A percentile compares a stretch with the other conserved stretches of the same genome.
Evolutionary conservation across 2,797 vertebrate species (phyloP).

Genomic region (Syncerus caffer): DNA sequence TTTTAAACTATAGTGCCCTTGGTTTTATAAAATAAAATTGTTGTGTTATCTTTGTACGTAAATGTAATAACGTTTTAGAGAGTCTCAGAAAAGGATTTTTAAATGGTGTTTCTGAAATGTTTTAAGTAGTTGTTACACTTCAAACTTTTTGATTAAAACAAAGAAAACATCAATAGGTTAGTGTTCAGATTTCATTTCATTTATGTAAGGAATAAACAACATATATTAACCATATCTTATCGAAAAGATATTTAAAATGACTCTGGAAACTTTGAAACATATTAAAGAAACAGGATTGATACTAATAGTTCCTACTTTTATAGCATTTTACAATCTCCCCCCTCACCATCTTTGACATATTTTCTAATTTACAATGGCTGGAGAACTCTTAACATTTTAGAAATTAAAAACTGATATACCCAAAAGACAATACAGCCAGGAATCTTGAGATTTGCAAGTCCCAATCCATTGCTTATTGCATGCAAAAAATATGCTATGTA

Average conservation of each 20-base stretch:
- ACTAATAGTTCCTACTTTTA: background rate
- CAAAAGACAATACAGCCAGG: background rate
- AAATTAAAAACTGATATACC: background rate
- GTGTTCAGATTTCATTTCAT: background rate
- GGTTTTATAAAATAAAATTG: background rate
- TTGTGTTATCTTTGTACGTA: background rate
- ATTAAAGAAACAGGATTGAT: background rate
- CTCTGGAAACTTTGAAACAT: background rate
- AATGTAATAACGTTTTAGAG: background rate
- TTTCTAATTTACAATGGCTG: background rate
- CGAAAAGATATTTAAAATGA: constrained; percentile 6
- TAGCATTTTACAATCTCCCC: background rate
- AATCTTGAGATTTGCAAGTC: background rate
- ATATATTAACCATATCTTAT: background rate
- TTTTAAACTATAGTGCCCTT: constrained; percentile 9
- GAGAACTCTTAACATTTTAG: background rate
- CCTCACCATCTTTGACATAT: background rate
- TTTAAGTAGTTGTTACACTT: background rate
- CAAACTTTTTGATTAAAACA: background rate
- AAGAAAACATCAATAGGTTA: background rate
- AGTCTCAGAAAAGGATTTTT: background rate
- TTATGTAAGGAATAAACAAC: background rate
- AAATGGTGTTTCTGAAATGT: background rate
- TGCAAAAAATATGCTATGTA: background rate
- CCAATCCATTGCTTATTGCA: background rate